Evolutionary conservation across 2,113 vertebrate genomes (phyloP).

Genomic region (Hyperopisus bebe): DNA sequence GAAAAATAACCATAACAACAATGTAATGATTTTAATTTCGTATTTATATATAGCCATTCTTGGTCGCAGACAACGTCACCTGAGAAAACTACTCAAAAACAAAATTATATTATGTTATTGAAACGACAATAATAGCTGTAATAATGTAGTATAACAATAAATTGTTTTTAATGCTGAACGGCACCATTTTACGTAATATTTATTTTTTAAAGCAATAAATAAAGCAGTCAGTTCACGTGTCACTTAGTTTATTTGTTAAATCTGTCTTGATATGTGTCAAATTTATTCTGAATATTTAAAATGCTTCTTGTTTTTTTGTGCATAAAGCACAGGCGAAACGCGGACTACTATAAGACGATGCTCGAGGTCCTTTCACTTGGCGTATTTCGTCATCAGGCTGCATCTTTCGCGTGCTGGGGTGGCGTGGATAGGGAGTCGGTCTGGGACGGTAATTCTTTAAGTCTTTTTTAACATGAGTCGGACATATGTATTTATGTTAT

Average conservation of each 20-base stretch:
- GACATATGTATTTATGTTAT: neutral
- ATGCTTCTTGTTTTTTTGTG: neutral
- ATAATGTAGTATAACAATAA: no score
- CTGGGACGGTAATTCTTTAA: neutral
- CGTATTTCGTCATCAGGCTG: slow-evolving; percentile 28
- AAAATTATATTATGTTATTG: neutral
- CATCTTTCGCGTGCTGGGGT: slow-evolving; percentile 14
- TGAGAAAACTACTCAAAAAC: neutral
- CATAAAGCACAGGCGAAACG: slow-evolving; percentile 42
- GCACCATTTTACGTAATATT: neutral
- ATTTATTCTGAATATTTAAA: neutral
- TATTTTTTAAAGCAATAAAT: neutral
- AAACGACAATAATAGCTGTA: neutral
- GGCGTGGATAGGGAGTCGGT: slow-evolving; percentile 42
- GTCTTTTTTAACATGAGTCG: neutral
- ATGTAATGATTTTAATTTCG: neutral
- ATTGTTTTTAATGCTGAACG: neutral
- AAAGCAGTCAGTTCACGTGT: neutral
- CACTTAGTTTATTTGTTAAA: neutral
- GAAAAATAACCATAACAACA: neutral
- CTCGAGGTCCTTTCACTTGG: slow-evolving; percentile 37
- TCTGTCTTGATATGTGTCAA: neutral
- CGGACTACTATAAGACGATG: slow-evolving; percentile 13
- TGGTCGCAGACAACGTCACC: neutral
- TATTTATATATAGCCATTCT: neutral